Base-by-base conservation (phyloP, 1,140 invertebrate genomes). In the Nylanderia fulva region DNA sequence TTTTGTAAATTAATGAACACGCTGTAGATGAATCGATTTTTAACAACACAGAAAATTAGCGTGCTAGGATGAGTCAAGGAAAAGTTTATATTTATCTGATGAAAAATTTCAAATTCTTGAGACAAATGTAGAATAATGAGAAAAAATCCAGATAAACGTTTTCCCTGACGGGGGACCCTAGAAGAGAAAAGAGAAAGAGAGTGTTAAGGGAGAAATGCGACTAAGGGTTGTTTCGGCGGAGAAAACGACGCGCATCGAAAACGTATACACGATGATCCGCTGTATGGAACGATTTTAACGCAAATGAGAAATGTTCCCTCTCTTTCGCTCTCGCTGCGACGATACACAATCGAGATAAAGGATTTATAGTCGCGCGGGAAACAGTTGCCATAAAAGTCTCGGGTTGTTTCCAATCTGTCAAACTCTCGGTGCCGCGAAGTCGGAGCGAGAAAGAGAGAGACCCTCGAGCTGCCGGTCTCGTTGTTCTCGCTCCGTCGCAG, bases 391-490 rank as follows among this genome's bases (percentile, higher is more conserved):
- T 91, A 92, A 92, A 92, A 92, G 90, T 92, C 87, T 89, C 90
- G 85, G 85, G 60, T 77, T 89, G 90, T 92, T 92, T 92, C 90
- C 91, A 92, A 92, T 92, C 89, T 91, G 91, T 92, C 90, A 90
- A n/a, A 87, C 83, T 63, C 63, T 61, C 66, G 84, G 75, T 83
- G 85, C 80, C 76, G 45, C 61, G 52, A 72, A 74, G 85, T 84
- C 71, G 61, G 66, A 58, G n/a, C n/a, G n/a, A n/a, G 85, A 56
- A 68, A 63, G 60, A 64, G 13, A 60, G 63, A 77, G 15, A 33
- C 54, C 33, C 18, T 27, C 42, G 13, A 7, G 4, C 58, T 24
- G 45, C 29, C 7, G 18, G 42, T n/a, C 36, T 58, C 21, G 29
- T 21, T 33, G 4, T 68, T 58, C 66, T 68, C 58, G 33, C n/a